Evolutionary conservation across 2,113 vertebrate genomes (phyloP), one percentile per base, ranked within the genome.

Genomic region (Plestiodon gilberti): DNA sequence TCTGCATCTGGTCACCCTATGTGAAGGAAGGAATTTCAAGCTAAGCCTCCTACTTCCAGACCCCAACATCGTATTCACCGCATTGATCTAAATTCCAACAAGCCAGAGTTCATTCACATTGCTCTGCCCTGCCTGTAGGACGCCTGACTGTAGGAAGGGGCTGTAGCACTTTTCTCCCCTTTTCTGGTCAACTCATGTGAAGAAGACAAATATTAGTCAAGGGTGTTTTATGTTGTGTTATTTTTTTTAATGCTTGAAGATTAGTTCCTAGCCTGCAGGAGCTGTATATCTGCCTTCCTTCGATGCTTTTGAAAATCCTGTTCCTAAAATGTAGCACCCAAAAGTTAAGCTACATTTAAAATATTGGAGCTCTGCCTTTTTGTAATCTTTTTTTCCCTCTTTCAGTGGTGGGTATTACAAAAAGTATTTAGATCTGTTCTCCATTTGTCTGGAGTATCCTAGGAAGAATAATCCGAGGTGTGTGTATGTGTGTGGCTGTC

Each of bases 401-500:
- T 91, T 30, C 73, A 22, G 89, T 78, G 59, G 55, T 0, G 69
- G 64, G 40, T 77, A 28, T 80, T 33, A 28, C 23, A 80, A 30
- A 61, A 13, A 35, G 40, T 13, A 74, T 87, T 28, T 78, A 86
- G 71, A 65, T 76, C 64, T 65, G 78, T 83, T 33, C 81, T 30
- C 22, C 1, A 0, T 87, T 90, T 91, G 78, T 76, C 17, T 35
- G 25, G 69, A 89, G 88, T 84, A 35, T 57, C 33, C 78, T 69
- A 89, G 81, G 65, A 78, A 83, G 67, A 87, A 82, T 89, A 79
- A 67, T 89, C 79, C 87, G 86, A 93, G 90, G 67, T n/a, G 20
- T 70, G 62, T 40, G 69, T 38, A 20, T 67, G 57, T 59, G 74
- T 38, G 57, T 87, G 93, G 55, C 78, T 81, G 59, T 80, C 6